Evolutionary conservation across 2,797 vertebrate species (phyloP).

Genomic region (Valencia hispanica): DNA sequence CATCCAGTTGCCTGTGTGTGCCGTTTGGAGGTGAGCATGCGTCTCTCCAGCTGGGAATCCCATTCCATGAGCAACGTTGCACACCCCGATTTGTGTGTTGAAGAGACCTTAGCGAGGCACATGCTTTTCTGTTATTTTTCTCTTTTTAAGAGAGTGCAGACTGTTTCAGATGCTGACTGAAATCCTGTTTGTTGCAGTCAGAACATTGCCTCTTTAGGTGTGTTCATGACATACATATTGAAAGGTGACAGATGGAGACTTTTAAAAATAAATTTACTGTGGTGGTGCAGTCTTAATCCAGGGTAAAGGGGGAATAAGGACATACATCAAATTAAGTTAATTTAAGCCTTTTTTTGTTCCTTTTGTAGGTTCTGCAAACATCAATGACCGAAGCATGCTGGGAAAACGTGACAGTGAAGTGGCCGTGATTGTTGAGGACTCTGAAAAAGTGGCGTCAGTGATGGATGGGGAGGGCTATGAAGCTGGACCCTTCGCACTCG

Average conservation of each 20-base stretch:
- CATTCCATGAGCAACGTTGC: too few relatives aligned
- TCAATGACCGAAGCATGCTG: slow-evolving; percentile 98
- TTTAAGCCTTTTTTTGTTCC: neutral
- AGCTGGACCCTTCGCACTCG: slow-evolving; percentile 87
- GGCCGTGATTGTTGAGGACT: slow-evolving; percentile 92
- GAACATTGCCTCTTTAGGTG: too few relatives aligned
- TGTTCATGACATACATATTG: too few relatives aligned
- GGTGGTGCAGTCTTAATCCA: too few relatives aligned
- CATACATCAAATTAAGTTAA: neutral
- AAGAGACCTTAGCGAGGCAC: too few relatives aligned
- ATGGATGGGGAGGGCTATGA: slow-evolving; percentile 90
- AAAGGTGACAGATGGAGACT: too few relatives aligned
- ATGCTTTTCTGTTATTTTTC: neutral
- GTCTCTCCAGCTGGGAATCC: too few relatives aligned
- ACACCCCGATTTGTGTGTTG: too few relatives aligned
- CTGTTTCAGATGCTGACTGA: neutral
- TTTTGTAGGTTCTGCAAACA: slow-evolving; percentile 92
- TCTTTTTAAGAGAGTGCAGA: neutral
- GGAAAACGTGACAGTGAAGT: slow-evolving; percentile 97
- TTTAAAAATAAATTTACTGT: too few relatives aligned
- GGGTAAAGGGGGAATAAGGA: too few relatives aligned
- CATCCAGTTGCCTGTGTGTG: too few relatives aligned
- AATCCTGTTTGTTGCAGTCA: neutral
- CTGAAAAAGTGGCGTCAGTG: slow-evolving; percentile 80
- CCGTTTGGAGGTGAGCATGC: too few relatives aligned